Evolutionary conservation across 2,888 invertebrate genomes (phyloP).

Genomic region (Alitta virens): DNA sequence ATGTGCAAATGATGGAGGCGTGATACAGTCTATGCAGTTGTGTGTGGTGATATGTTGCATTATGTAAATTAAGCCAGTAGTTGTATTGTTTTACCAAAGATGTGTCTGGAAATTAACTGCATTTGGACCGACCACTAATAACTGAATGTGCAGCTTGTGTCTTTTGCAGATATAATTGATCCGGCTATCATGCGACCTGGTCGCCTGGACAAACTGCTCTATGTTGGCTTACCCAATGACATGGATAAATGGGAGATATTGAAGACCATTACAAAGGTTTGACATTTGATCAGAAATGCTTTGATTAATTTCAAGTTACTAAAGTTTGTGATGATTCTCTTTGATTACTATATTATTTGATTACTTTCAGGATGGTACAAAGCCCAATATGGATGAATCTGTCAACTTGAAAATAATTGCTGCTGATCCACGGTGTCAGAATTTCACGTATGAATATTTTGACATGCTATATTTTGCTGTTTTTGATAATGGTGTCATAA

Average conservation of each 20-base stretch:
- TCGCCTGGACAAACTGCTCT: constrained; percentile 60
- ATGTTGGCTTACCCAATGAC: constrained; percentile 67
- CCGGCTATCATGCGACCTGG: constrained; percentile 90
- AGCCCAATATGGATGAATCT: constrained; percentile 73
- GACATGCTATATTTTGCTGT: no score
- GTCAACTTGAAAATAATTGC: constrained; percentile 73
- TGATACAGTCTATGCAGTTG: no score
- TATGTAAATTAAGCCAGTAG: no score
- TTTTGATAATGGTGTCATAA: no score
- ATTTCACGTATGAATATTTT: constrained; percentile 67
- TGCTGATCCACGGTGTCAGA: constrained; percentile 67
- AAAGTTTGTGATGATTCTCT: no score
- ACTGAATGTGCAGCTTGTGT: no score
- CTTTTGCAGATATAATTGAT: constrained; percentile 78
- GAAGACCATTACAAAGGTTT: constrained; percentile 80
- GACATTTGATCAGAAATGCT: neutral
- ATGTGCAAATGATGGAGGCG: no score
- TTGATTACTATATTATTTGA: neutral
- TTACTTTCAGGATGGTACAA: constrained; percentile 69
- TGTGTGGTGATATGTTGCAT: no score
- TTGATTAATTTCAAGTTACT: no score
- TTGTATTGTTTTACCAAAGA: no score
- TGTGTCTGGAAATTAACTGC: no score
- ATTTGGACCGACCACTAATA: no score
- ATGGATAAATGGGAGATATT: constrained; percentile 85